These are phyloP conservation scores for Ephestia elutella DNA, from an alignment of 1,140 invertebrate genomes.

Conservation along the genomic window DNA sequence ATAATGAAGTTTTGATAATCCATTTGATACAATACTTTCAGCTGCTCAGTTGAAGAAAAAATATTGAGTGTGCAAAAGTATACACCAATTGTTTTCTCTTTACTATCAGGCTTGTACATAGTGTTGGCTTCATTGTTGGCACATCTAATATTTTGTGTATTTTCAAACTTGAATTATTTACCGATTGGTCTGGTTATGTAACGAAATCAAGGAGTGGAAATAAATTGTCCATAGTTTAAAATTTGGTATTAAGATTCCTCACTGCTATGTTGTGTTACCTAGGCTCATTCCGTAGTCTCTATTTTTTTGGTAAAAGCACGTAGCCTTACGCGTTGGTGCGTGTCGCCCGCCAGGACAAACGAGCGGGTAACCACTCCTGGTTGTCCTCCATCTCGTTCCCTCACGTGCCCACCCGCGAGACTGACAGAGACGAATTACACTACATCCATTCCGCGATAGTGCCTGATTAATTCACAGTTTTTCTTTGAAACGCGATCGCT, in stretches of 20 bases:
- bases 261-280: no score
- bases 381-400: slow-evolving; percentile 41
- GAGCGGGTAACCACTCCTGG: slow-evolving; percentile 54
- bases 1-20: slow-evolving; percentile 30
- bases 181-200: no score
- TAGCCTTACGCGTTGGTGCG: slow-evolving; percentile 35
- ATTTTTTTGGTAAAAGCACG: slow-evolving; percentile 25
- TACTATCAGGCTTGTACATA: slow-evolving; percentile 3
- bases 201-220: no score
- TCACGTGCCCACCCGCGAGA: slow-evolving; percentile 26
- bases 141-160: no score
- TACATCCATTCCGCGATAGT: slow-evolving; percentile 50
- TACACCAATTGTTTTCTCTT: neutral
- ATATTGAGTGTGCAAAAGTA: neutral
- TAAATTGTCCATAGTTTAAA: no score
- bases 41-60: slow-evolving; percentile 13
- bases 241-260: no score
- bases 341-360: slow-evolving; percentile 53
- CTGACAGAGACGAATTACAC: slow-evolving; percentile 53
- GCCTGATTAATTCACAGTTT: slow-evolving; percentile 66
- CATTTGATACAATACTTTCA: slow-evolving; percentile 31
- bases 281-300: neutral
- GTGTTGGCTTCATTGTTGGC: no score
- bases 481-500: slow-evolving; percentile 57
- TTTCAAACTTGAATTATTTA: no score